A percentile compares a stretch with the other conserved stretches of the same genome.
phyloP scores from a whole-genome alignment of 2,113 vertebrate genomes.

The Cyanoramphus novaezelandiae region DNA sequence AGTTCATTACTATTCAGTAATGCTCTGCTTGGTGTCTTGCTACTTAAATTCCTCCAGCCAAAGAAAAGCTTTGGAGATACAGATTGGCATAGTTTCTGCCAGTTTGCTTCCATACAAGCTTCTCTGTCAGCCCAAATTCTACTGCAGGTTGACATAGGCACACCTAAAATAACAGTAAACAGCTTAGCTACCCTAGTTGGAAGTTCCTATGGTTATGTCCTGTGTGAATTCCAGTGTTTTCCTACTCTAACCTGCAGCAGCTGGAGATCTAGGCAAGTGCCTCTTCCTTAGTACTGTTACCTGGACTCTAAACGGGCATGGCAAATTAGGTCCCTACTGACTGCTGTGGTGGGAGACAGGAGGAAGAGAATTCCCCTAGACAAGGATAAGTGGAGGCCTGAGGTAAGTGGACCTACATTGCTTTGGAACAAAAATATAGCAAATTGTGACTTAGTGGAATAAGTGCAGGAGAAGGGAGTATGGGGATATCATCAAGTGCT shows the following conservation, averaged over 20 bases:
- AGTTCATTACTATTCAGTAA: background rate
- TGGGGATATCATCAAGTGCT: background rate
- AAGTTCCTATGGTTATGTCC: background rate
- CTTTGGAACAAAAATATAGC: background rate
- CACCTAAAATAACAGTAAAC: background rate
- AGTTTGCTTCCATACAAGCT: background rate
- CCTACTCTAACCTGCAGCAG: background rate
- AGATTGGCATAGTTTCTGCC: background rate
- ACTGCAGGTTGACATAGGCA: background rate
- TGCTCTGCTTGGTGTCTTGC: background rate
- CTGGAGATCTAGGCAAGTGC: background rate
- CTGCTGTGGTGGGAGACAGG: fast-evolving
- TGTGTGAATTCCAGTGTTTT: background rate
- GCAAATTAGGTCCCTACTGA: background rate
- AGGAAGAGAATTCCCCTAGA: background rate
- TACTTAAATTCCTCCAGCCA: background rate
- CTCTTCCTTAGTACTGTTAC: background rate
- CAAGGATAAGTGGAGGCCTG: background rate
- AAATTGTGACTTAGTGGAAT: background rate
- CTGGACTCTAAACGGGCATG: background rate
- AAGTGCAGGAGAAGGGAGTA: background rate
- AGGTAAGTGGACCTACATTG: background rate
- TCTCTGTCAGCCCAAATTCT: background rate
- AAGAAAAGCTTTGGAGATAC: background rate
- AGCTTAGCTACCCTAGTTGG: background rate